Base-by-base conservation (phyloP, 2,113 vertebrate species). In the Actinemys pallida region DNA sequence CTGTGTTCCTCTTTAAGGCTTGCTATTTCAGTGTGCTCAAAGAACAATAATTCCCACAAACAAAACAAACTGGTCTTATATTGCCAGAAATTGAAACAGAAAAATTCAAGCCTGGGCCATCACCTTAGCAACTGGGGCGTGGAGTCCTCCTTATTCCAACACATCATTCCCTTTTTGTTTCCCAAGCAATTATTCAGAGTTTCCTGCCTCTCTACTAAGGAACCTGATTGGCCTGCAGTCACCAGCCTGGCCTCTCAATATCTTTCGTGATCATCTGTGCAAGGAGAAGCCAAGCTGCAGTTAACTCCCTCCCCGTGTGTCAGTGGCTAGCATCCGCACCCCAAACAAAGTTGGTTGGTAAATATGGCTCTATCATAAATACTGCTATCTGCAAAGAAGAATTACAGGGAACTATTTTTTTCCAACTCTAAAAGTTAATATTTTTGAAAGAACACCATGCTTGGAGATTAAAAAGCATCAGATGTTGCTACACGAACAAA, bases 81-180 rank as follows among this genome's bases (percentile, higher is more conserved):
- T 50, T 89, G 88, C 50, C 93, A 80, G 35, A 62, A 93, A 93
- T 82, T 84, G 89, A 52, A 75, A 49, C 84, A 83, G 62, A 79
- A 72, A 72, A 72, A 72, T 72, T 9, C n/a, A 72, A 93, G 81
- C 93, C 90, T 50, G 76, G 11, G 84, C 65, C 84, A 83, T 57
- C 84, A 93, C 39, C 2, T 86, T 84, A 92, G 57, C 35, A 78
- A 90, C 80, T 52, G 52, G 53, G 25, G 20, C 69, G 24, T 62
- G 75, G 94, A 95, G 56, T 88, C 88, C 86, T 65, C 90, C 85
- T 90, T 42, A 84, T 83, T 92, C 91, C 81, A 87, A 92, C 90
- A 69, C 39, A 79, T 31, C n/a, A 72, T 45, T 95, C 47, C n/a
- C 86, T 35, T 95, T 90, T 50, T 94, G 59, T 82, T 96, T 88